Base-by-base conservation (phyloP, 2,888 invertebrate genomes). In the Pandemis corylana region DNA sequence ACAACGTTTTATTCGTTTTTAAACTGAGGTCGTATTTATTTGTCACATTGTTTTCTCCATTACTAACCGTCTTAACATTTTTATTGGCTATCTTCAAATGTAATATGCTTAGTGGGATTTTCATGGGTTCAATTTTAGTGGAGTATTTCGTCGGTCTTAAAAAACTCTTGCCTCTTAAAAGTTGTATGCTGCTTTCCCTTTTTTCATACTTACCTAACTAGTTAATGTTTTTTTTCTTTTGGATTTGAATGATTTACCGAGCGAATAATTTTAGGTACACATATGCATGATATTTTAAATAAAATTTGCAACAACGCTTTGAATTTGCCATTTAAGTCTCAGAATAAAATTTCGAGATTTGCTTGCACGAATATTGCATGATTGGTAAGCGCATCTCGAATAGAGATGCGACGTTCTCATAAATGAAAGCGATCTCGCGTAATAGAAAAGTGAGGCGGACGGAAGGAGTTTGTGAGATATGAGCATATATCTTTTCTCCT, bases 361-460 rank as follows among this genome's bases (percentile, higher is more conserved):
- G 41, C 59, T 36, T 46, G 46, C 59, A 66, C 44, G 15, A 56
- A 66, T 66, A 66, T 61, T 61, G 59, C 66, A 49, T 66, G 65
- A 71, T 61, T 15, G 71, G 66, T 66, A 61, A 71, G 71, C 49
- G 71, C 66, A 72, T 72, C 12, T 42, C 5, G 49, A 4, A 9
- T 44, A 42, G 59, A 41, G 51, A 20, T 49, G 15, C 46, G 49
- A 66, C 59, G 59, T 59, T n/a, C n/a, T 10, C 59, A 71, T 71
- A 56, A 61, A 72, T 20, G 6, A 49, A 72, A 71, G 67, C 66
- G 59, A 66, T 71, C 49, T 61, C 13, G 59, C 49, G 12, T 59
- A 65, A 66, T 59, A 6, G 36, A 15, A 46, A 66, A 42, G 41
- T 65, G 56, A 28, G 15, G 13, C 7, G 56, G 15, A 15, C 20